A percentile compares a stretch with the other conserved stretches of the same genome.
Evolutionary conservation across 2,113 vertebrate genomes (phyloP).

Genomic region (Cyanoramphus novaezelandiae): DNA sequence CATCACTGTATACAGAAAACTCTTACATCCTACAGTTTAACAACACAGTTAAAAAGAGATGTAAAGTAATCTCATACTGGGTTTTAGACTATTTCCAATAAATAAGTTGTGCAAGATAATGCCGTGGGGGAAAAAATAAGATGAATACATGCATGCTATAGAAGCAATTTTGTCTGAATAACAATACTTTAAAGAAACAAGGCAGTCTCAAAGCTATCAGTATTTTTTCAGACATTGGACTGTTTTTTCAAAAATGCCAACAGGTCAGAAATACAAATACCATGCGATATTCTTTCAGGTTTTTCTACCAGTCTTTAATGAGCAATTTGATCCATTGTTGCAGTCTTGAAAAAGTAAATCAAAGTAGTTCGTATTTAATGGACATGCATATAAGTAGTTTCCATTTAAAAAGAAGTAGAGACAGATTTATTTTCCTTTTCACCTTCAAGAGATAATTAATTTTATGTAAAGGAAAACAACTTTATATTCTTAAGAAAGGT

Average conservation of each 20-base stretch:
- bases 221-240: background rate
- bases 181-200: background rate
- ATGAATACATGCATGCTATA: background rate
- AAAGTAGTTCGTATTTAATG: conserved; percentile 8
- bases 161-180: background rate
- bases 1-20: background rate
- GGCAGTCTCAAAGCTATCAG: background rate
- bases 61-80: background rate
- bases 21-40: background rate
- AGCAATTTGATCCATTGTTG: conserved; percentile 28
- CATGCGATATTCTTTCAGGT: background rate
- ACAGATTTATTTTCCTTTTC: conserved; percentile 41
- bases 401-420: conserved; percentile 35
- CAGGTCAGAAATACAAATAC: background rate
- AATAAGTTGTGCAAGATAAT: background rate
- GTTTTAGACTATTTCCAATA: background rate
- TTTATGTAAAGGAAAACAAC: conserved; percentile 64
- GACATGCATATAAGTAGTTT: conserved; percentile 37
- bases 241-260: background rate
- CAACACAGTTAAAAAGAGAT: background rate
- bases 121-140: background rate
- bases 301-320: conserved; percentile 9
- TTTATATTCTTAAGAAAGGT: conserved; percentile 69
- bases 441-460: conserved; percentile 60
- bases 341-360: background rate